A percentile compares a stretch with the other conserved stretches of the same genome.
Conservation (phyloP, 2,797 vertebrate species). For the Gambusia yucatana region DNA sequence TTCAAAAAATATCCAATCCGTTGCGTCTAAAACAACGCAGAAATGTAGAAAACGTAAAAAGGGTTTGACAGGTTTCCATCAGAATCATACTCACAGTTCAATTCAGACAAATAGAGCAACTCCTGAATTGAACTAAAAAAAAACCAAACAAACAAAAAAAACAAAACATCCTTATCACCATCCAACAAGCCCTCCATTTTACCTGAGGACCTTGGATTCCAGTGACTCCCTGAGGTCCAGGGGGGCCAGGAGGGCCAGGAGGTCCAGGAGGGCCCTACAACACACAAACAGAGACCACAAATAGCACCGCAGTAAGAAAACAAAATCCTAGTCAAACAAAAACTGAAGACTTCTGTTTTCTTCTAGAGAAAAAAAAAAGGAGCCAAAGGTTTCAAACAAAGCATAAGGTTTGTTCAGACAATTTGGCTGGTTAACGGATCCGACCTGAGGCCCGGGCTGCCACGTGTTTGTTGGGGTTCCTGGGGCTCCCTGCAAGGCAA, state of each 20-base stretch:
- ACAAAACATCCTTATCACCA: constrained; percentile 4
- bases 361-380: constrained; percentile 23
- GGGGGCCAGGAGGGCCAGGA: constrained; percentile 88
- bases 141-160: not conserved
- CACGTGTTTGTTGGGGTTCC: constrained; percentile 83
- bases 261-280: constrained; percentile 89
- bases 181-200: constrained; percentile 49
- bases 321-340: constrained; percentile 7
- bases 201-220: constrained; percentile 90
- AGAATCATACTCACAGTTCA: constrained; percentile 32
- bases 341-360: not conserved
- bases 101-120: constrained; percentile 53
- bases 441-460: constrained; percentile 92
- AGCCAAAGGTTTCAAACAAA: constrained; percentile 38
- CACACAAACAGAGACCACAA: constrained; percentile 40
- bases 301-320: not conserved
- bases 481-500: constrained; percentile 88
- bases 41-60: not conserved
- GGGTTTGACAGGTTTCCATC: constrained; percentile 9
- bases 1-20: not conserved
- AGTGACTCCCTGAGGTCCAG: constrained; percentile 85
- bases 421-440: constrained; percentile 60
- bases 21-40: constrained; percentile 18
- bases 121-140: constrained; percentile 50
- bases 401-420: constrained; percentile 37